Conservation (phyloP, 2,113 vertebrate genomes). For the Hiodon alosoides region DNA sequence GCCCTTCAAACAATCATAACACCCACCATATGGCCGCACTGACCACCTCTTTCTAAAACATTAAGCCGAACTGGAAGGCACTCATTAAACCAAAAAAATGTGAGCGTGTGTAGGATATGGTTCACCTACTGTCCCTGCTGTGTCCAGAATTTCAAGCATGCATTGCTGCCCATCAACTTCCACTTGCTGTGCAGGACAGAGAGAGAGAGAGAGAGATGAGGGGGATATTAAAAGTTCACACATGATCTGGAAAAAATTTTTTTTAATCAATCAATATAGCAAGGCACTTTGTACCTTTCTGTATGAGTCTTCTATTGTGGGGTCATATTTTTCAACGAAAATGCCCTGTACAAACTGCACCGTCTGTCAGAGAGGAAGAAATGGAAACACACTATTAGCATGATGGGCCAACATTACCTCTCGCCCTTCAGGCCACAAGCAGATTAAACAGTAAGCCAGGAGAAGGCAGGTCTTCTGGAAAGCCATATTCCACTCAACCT, state of each 20-base stretch:
- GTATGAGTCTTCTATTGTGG: slow-evolving; percentile 99
- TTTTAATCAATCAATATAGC: slow-evolving; percentile 11
- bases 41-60: too few species aligned
- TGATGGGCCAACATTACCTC: neutral
- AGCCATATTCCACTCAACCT: too few species aligned
- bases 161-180: slow-evolving; percentile 98
- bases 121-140: slow-evolving; percentile 91
- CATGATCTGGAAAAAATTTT: slow-evolving; percentile 42
- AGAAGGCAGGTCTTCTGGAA: too few species aligned
- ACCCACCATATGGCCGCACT: too few species aligned
- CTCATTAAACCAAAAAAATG: neutral
- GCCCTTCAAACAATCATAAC: too few species aligned
- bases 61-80: too few species aligned
- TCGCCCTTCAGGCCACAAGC: neutral
- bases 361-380: slow-evolving; percentile 65
- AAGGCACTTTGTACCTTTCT: slow-evolving; percentile 81
- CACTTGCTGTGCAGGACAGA: slow-evolving; percentile 77
- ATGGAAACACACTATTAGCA: slow-evolving; percentile 17
- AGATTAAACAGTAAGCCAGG: too few species aligned
- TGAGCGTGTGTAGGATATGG: neutral
- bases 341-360: slow-evolving; percentile 99
- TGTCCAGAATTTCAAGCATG: slow-evolving; percentile 99
- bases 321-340: slow-evolving; percentile 99
- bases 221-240: slow-evolving; percentile 13
- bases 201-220: slow-evolving; percentile 9